Evolutionary conservation across 2,888 invertebrate species (phyloP).

Genomic region (Mythimna albipuncta): DNA sequence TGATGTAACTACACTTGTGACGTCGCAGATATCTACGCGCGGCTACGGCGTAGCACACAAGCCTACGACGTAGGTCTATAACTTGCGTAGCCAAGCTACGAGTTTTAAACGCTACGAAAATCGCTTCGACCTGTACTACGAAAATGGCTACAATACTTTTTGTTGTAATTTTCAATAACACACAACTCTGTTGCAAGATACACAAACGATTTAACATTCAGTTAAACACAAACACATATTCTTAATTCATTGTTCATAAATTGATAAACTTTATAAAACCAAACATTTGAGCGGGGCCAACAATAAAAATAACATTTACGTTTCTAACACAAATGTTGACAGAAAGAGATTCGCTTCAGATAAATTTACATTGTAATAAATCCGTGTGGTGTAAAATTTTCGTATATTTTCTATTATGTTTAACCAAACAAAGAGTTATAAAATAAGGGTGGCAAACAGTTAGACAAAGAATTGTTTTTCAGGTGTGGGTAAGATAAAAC

Average conservation of each 20-base stretch:
- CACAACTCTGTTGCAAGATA: background rate
- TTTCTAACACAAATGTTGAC: slow-evolving; percentile 62
- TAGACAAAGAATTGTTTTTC: slow-evolving; percentile 60
- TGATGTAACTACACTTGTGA: background rate
- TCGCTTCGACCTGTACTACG: background rate
- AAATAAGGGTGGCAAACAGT: slow-evolving; percentile 52
- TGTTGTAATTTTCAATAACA: slow-evolving; percentile 3
- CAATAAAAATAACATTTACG: slow-evolving; percentile 57
- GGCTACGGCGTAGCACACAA: slow-evolving; percentile 55
- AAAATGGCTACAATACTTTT: background rate
- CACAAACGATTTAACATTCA: slow-evolving; percentile 19
- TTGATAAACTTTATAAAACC: slow-evolving; percentile 51
- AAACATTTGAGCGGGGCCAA: slow-evolving; percentile 32
- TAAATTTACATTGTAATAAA: slow-evolving; percentile 68
- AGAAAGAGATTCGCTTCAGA: slow-evolving; percentile 64
- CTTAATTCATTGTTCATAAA: slow-evolving; percentile 51
- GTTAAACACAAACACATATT: slow-evolving; percentile 40
- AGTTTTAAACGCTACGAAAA: background rate
- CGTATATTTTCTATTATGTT: slow-evolving; percentile 64
- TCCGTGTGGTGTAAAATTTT: slow-evolving; percentile 63
- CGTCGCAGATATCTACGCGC: slow-evolving; percentile 22
- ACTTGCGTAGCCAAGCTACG: slow-evolving; percentile 48
- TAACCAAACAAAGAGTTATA: slow-evolving; percentile 63
- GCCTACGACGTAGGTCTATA: slow-evolving; percentile 50
- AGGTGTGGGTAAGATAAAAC: slow-evolving; percentile 46